These are phyloP conservation scores for Tribolium madens DNA, from an alignment of 1,140 invertebrate species.

Conservation along the genomic window DNA sequence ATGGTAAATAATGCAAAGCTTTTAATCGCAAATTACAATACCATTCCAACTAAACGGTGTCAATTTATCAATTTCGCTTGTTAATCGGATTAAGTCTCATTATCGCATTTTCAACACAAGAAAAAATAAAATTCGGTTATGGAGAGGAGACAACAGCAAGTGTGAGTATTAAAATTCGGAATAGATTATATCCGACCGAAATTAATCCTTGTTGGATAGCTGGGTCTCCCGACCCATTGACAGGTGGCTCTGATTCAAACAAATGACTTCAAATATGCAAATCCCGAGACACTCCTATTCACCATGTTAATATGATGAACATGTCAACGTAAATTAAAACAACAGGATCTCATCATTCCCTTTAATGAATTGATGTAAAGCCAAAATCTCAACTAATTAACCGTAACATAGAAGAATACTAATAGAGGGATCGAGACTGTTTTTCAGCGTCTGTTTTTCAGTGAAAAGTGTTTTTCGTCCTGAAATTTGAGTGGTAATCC, in stretches of 20 bases:
- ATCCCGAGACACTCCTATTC: slow-evolving; percentile 13
- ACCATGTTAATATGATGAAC: not conserved
- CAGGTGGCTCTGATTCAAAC: slow-evolving; percentile 11
- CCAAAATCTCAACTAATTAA: not conserved
- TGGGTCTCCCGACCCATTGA: slow-evolving; percentile 10
- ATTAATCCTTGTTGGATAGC: slow-evolving; percentile 9
- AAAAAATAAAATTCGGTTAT: no score
- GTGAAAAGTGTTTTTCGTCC: slow-evolving; percentile 27
- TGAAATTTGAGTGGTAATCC: slow-evolving; percentile 36
- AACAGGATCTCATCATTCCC: not conserved
- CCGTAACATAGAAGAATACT: slow-evolving; percentile 2
- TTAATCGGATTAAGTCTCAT: no score
- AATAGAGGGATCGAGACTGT: not conserved
- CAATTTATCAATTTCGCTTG: no score
- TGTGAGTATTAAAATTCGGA: not conserved
- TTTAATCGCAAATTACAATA: no score
- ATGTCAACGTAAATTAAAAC: slow-evolving; percentile 15
- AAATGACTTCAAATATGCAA: slow-evolving; percentile 29
- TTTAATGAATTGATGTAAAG: not conserved
- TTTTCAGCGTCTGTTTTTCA: slow-evolving; percentile 12
- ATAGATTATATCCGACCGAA: not conserved
- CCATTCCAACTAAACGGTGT: no score
- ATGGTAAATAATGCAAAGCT: no score
- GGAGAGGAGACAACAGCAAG: no score
- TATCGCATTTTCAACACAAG: no score